These are phyloP conservation scores for Nymphalis io DNA, from an alignment of 1,140 invertebrate species.

Conservation along the genomic window DNA sequence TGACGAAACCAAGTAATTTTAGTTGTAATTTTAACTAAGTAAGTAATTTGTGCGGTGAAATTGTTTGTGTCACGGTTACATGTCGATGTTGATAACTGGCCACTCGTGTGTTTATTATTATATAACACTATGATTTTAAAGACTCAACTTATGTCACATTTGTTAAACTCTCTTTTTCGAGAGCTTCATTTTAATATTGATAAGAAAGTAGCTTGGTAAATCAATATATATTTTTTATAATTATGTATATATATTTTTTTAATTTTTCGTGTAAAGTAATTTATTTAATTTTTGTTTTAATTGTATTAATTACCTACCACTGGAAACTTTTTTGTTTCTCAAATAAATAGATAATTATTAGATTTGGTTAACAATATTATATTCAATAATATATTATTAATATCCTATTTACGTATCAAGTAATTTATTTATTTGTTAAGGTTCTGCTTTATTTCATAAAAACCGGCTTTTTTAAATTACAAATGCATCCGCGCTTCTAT, in stretches of 20 bases:
- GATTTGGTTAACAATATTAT: neutral
- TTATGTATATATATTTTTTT: neutral
- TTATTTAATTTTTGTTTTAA: too few species aligned
- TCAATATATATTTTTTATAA: neutral
- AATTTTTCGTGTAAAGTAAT: too few species aligned
- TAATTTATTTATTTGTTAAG: neutral
- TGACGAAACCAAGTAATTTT: too few species aligned
- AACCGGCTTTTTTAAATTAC: slow-evolving; percentile 2
- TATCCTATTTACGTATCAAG: neutral
- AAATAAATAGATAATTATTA: neutral
- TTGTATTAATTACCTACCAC: too few species aligned
- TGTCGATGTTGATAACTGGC: too few species aligned
- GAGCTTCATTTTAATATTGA: neutral
- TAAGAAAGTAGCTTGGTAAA: neutral
- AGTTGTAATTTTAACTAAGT: too few species aligned
- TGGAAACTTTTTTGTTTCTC: too few species aligned
- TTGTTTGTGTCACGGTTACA: too few species aligned
- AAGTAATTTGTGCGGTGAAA: too few species aligned
- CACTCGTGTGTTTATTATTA: neutral
- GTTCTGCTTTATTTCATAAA: neutral
- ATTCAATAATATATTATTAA: neutral
- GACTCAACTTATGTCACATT: neutral
- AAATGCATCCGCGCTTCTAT: slow-evolving; percentile 6
- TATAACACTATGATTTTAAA: neutral
- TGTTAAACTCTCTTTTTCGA: neutral